Evolutionary conservation across 2,113 vertebrate genomes (phyloP).

Genomic region (Carassius auratus): DNA sequence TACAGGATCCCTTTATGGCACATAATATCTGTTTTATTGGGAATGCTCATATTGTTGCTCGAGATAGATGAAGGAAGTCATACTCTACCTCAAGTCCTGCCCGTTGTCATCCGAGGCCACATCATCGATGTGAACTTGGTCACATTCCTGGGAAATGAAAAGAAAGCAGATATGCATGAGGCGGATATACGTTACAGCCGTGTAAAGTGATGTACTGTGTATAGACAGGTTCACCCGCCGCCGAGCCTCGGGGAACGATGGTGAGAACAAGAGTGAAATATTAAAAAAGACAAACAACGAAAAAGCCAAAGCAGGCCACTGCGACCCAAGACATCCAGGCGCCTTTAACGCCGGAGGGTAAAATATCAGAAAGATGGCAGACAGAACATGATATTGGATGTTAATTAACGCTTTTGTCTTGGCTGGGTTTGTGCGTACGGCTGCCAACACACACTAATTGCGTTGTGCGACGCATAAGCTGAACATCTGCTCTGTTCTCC

Average conservation of each 20-base stretch:
- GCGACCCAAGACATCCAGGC: conserved; percentile 59
- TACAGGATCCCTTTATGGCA: conserved; percentile 16
- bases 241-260: conserved; percentile 58
- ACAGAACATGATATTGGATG: conserved; percentile 31
- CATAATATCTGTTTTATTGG: conserved; percentile 36
- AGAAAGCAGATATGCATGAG: conserved; percentile 53
- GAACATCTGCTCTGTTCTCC: background rate
- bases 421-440: background rate
- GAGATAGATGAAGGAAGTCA: conserved; percentile 35
- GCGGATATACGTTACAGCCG: conserved; percentile 67
- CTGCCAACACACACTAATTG: background rate
- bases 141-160: conserved; percentile 87
- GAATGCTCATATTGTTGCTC: conserved; percentile 35
- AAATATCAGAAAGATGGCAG: conserved; percentile 26
- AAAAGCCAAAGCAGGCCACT: conserved; percentile 52
- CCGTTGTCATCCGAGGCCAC: conserved; percentile 98
- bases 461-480: background rate
- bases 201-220: conserved; percentile 57
- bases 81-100: conserved; percentile 90
- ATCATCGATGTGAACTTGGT: conserved; percentile 99
- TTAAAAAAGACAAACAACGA: conserved; percentile 12
- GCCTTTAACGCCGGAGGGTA: conserved; percentile 48
- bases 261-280: conserved; percentile 41
- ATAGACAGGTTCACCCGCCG: conserved; percentile 61
- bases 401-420: conserved; percentile 32